Base-by-base conservation (phyloP, 2,797 vertebrate genomes). In the Lophius americanus region DNA sequence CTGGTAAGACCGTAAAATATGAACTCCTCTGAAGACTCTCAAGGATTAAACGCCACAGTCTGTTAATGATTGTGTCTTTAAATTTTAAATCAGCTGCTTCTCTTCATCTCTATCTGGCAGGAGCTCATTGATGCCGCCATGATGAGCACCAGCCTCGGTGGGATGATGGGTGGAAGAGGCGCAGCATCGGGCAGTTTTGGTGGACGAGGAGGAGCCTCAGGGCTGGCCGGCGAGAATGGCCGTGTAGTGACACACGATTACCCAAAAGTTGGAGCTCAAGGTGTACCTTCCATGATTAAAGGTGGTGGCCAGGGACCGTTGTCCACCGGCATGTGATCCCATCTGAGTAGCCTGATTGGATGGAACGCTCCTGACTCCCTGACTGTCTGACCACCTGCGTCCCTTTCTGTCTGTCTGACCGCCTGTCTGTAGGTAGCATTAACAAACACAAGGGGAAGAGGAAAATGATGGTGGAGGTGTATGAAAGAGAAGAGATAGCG, bases 61-160 rank as follows among this genome's bases (percentile, higher is more conserved):
- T 44, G 43, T 5, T 44, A 10, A 44, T 44, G 2, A 44, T 11
- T 44, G 2, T 10, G 10, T 11, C 10, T 44, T 44, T 2, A 44
- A 44, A 43, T n/a, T 8, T 43, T 9, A 36, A 53, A 52, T 4
- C 5, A 2, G 2, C 39, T 42, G 9, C 7, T 9, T 37, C n/a
- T 47, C 10, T 51, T 7, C 6, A 9, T 37, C 3, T 49, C 4
- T 50, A 11, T 51, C 10, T 11, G 39, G 3, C 95, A 99, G 97
- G 96, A 98, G 92, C 96, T 97, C 75, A 96, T 98, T 69, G 96
- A 97, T 0, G 96, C 97, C 43, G 97, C 97, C 90, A 96, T 98
- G 94, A 87, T 95, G 93, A 96, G 95, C 90, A 95, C 94, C 87
- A 96, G 93, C 49, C 92, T 97, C 71, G 93, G 95, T 8, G 93